Evolutionary conservation across 1,140 invertebrate genomes (phyloP).

Genomic region (Meloidogyne floridensis): DNA sequence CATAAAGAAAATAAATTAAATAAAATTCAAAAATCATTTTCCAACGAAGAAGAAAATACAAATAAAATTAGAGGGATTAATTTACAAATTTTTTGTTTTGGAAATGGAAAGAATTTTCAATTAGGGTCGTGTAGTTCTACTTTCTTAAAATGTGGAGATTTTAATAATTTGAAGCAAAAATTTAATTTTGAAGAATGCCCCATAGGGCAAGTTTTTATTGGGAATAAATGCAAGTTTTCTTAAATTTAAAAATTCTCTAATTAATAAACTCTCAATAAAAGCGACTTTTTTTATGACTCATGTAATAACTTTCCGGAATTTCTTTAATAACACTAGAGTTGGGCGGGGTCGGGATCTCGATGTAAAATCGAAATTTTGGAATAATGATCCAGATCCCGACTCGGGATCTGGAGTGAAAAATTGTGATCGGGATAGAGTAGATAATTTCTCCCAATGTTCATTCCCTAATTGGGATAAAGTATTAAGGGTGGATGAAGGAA

Average conservation of each 20-base stretch:
- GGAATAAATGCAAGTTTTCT: conserved; percentile 14
- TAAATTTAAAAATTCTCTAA: neutral
- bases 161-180: conserved; percentile 6
- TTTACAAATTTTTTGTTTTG: conserved; percentile 31
- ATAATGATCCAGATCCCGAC: no score
- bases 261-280: neutral
- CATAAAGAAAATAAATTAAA: neutral
- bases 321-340: no score
- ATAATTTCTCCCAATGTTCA: no score
- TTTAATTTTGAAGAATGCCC: conserved; percentile 37
- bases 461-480: no score
- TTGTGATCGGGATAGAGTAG: no score
- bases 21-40: neutral
- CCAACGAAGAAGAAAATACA: neutral
- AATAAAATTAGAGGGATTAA: conserved; percentile 13
- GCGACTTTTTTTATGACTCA: no score
- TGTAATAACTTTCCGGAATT: conserved; percentile 7
- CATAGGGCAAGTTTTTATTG: conserved; percentile 24
- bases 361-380: no score
- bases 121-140: conserved; percentile 34
- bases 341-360: no score
- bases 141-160: conserved; percentile 28
- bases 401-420: no score
- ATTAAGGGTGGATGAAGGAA: no score
- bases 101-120: conserved; percentile 12